Base-by-base conservation (phyloP, 2,888 invertebrate species). In the Silvanus unidentatus region DNA sequence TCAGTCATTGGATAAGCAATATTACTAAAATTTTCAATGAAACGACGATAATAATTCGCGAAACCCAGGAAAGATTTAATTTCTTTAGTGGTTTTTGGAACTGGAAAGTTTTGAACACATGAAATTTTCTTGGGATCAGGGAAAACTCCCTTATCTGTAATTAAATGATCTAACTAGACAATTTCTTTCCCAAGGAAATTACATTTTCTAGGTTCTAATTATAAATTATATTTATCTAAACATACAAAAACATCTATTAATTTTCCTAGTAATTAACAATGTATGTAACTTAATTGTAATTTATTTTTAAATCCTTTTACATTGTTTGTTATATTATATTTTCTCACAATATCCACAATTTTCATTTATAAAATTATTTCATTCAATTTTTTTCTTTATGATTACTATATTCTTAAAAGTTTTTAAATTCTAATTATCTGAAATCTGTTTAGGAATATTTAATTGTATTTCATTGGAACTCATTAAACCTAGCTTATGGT, bases 301-400 rank as follows among this genome's bases (percentile, higher is more conserved):
- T n/a, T n/a, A n/a, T 55, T 50, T 13, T 53, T 43, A 4, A 66
- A 16, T 3, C 42, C 49, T 14, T 52, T 47, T 1, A 53, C 58
- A 42, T 52, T 32, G 30, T 66, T 57, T 1, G 69, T 56, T 5
- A 68, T 59, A 45, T 70, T 66, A 39, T 70, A 67, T 9, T n/a
- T n/a, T n/a, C n/a, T n/a, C n/a, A n/a, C n/a, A n/a, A n/a, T n/a
- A n/a, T n/a, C n/a, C n/a, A n/a, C n/a, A n/a, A n/a, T n/a, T n/a
- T n/a, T n/a, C n/a, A n/a, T n/a, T n/a, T n/a, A n/a, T n/a, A n/a
- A n/a, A n/a, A n/a, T n/a, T n/a, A n/a, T n/a, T n/a, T n/a, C n/a
- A n/a, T n/a, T n/a, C n/a, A n/a, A n/a, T n/a, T n/a, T n/a, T n/a
- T n/a, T n/a, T n/a, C n/a, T n/a, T n/a, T n/a, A n/a, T n/a, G n/a